Percentiles rank a stretch among this genome's conserved stretches.
Evolutionary conservation across 2,888 invertebrate genomes (phyloP).

Genomic region (Mechanitis messenoides): DNA sequence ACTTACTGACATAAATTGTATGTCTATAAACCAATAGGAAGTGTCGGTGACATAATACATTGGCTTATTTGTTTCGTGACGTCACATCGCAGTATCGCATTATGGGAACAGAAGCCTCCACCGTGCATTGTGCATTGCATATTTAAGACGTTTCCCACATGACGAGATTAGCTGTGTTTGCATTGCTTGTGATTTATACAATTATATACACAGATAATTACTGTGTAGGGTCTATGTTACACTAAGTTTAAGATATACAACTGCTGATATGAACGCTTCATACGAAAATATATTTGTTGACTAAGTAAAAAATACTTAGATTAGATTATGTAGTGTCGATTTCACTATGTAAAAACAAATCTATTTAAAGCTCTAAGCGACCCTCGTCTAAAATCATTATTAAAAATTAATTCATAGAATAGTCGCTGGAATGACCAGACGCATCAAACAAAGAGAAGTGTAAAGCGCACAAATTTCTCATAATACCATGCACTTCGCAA

Average conservation of each 20-base stretch:
- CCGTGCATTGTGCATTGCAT: slow-evolving; percentile 20
- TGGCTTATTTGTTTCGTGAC: slow-evolving; percentile 19
- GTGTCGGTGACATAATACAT: slow-evolving; percentile 24
- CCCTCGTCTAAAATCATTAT: too few species aligned
- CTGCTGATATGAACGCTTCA: too few species aligned
- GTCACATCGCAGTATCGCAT: slow-evolving; percentile 26
- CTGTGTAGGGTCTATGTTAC: not conserved
- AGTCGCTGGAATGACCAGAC: not conserved
- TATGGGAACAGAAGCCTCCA: slow-evolving; percentile 28
- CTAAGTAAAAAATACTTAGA: not conserved
- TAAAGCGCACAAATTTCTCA: slow-evolving; percentile 15
- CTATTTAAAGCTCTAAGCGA: too few species aligned
- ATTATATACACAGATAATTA: not conserved
- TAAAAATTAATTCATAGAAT: too few species aligned
- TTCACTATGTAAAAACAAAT: too few species aligned
- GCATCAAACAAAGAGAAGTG: slow-evolving; percentile 7
- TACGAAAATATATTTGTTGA: not conserved
- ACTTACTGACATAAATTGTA: too few species aligned
- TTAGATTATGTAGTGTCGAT: not conserved
- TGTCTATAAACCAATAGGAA: slow-evolving; percentile 10
- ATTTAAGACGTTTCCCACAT: slow-evolving; percentile 27
- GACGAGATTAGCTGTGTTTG: slow-evolving; percentile 21
- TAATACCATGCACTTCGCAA: slow-evolving; percentile 14
- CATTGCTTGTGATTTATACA: not conserved
- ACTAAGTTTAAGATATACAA: not conserved